These are phyloP conservation scores for Drosophila sechellia DNA, from an alignment of 1,140 invertebrate species.

Conservation along the genomic window DNA sequence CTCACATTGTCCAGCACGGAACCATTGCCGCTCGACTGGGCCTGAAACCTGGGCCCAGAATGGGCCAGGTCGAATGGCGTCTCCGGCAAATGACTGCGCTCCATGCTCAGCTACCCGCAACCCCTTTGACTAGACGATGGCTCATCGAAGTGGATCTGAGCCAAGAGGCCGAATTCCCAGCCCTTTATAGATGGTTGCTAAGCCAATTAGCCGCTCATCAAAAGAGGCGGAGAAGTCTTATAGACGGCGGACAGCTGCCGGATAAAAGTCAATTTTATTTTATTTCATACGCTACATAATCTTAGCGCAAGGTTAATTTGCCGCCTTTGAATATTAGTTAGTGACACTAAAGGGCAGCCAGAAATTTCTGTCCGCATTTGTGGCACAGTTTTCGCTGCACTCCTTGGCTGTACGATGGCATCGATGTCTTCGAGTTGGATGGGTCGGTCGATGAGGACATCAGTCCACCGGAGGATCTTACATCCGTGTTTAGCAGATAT, in stretches of 20 bases:
- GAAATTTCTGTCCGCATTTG: conserved; percentile 55
- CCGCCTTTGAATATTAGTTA: not conserved
- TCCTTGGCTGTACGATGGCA: not conserved
- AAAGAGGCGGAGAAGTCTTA: conserved; percentile 4
- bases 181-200: conserved; percentile 47
- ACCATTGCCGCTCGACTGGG: conserved; percentile 58
- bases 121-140: conserved; percentile 10
- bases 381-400: conserved; percentile 43
- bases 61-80: conserved; percentile 36
- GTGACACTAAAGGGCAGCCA: conserved; percentile 31
- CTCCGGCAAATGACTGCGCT: conserved; percentile 45
- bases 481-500: not conserved
- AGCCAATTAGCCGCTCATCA: conserved; percentile 60
- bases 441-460: not conserved
- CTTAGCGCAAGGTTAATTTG: not conserved
- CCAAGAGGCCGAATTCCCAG: not conserved
- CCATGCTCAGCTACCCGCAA: conserved; percentile 58
- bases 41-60: conserved; percentile 54
- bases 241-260: conserved; percentile 26
- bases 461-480: conserved; percentile 7
- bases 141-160: conserved; percentile 41
- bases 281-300: not conserved
- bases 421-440: not conserved
- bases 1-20: conserved; percentile 73
- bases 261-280: conserved; percentile 44